phyloP scores from a whole-genome alignment of 1,140 invertebrate genomes.

The Drosophila saltans region DNA sequence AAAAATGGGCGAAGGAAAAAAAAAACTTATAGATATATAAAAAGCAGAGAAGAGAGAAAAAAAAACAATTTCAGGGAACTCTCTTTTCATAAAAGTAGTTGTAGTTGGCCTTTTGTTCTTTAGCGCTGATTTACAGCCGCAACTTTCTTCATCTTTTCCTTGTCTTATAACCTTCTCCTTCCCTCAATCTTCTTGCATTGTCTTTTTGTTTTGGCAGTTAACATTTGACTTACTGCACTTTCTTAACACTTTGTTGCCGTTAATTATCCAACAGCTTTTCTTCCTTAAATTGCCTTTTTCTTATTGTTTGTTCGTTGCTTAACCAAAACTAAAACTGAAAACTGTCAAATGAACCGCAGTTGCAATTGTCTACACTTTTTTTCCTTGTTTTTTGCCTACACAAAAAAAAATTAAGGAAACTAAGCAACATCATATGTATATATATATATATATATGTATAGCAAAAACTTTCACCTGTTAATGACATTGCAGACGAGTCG shows the following conservation, averaged over 20 bases:
- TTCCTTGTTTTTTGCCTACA: too few relatives aligned
- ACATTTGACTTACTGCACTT: constrained; percentile 73
- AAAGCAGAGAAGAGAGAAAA: constrained; percentile 23
- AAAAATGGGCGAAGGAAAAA: not conserved
- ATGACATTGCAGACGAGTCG: constrained; percentile 58
- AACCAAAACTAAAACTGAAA: constrained; percentile 68
- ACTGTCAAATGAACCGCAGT: constrained; percentile 78
- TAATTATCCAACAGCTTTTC: constrained; percentile 65
- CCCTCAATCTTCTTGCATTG: not conserved
- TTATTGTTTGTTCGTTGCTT: constrained; percentile 19
- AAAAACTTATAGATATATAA: not conserved
- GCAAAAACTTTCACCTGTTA: constrained; percentile 76
- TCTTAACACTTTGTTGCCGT: constrained; percentile 78
- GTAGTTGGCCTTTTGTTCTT: constrained; percentile 47
- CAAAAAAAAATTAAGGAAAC: constrained; percentile 13
- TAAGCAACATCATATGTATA: constrained; percentile 26
- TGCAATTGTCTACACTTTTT: constrained; percentile 73
- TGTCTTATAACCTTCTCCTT: not conserved
- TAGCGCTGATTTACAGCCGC: constrained; percentile 64
- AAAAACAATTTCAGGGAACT: constrained; percentile 3
- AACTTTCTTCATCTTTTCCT: constrained; percentile 43
- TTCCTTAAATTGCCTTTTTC: constrained; percentile 18
- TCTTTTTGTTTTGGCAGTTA: constrained; percentile 54
- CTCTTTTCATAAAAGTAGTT: constrained; percentile 31
- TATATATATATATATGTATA: too few relatives aligned